Conservation (phyloP, 1,140 invertebrate species). For the Ceratosolen solmsi region DNA sequence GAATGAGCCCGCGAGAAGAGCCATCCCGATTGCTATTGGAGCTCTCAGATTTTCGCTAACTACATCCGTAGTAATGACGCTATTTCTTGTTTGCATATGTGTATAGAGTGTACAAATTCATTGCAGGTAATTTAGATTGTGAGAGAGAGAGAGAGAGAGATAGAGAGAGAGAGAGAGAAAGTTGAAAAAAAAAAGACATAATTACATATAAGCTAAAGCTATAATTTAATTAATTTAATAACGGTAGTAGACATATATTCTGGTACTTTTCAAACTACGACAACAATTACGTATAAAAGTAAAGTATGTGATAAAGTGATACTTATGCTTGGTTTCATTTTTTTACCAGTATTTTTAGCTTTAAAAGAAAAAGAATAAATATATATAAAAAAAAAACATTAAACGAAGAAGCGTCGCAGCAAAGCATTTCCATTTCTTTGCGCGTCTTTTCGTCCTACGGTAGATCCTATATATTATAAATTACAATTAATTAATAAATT, state of each 20-base stretch:
- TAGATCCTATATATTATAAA: background rate
- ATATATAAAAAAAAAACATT: background rate
- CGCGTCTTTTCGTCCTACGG: background rate
- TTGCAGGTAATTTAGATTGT: background rate
- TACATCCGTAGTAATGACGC: background rate
- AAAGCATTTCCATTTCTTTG: conserved; percentile 12
- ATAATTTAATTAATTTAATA: background rate
- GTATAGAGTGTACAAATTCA: background rate
- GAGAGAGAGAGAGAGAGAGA: no score
- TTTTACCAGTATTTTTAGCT: conserved; percentile 11
- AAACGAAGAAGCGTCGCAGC: background rate
- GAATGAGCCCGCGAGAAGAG: conserved; percentile 33
- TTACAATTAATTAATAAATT: background rate
- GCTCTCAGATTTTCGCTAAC: background rate
- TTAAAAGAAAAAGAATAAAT: conserved; percentile 2
- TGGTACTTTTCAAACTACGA: background rate
- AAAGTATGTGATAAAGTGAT: background rate
- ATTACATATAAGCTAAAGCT: conserved; percentile 4
- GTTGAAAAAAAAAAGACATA: no score
- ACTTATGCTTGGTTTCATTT: background rate
- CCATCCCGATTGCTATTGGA: conserved; percentile 25
- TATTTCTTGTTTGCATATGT: background rate
- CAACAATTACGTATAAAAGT: background rate
- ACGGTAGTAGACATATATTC: background rate
- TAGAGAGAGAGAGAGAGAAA: no score